Evolutionary conservation across 1,140 invertebrate species (phyloP).

Genomic region (Phymorhynchus buccinoides): DNA sequence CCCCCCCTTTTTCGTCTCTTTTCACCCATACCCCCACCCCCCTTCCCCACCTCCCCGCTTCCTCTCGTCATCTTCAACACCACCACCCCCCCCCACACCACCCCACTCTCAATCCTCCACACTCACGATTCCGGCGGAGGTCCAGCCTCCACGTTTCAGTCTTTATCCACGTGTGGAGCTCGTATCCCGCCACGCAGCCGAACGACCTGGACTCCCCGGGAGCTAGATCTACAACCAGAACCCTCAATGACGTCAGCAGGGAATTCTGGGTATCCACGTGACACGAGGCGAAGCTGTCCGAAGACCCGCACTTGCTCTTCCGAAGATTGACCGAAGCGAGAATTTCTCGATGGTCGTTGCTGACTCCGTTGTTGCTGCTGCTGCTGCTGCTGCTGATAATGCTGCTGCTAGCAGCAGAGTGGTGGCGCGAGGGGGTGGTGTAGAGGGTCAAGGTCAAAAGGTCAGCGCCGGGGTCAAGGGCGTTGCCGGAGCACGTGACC

Average conservation of each 20-base stretch:
- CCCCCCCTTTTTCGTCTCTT: too few relatives aligned
- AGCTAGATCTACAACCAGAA: conserved; percentile 12
- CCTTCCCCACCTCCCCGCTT: not conserved
- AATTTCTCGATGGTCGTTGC: not conserved
- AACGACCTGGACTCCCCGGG: not conserved
- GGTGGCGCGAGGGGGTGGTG: not conserved
- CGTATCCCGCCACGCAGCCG: conserved; percentile 26
- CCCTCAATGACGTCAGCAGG: not conserved
- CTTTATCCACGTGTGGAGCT: not conserved
- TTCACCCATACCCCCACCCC: not conserved
- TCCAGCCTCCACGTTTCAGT: conserved; percentile 24
- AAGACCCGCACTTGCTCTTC: conserved; percentile 29
- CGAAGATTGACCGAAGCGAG: conserved; percentile 30
- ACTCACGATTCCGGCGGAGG: conserved; percentile 25
- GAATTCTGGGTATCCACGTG: not conserved
- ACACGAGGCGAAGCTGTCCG: conserved; percentile 19
- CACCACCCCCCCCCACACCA: not conserved
- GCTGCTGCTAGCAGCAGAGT: not conserved
- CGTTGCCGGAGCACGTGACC: conserved; percentile 20
- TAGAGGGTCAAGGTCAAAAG: conserved; percentile 28
- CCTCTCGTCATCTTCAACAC: too few relatives aligned
- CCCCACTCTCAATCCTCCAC: too few relatives aligned
- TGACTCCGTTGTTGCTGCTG: not conserved
- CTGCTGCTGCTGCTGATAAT: not conserved
- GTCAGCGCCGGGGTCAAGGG: conserved; percentile 14